A percentile compares a stretch with the other conserved stretches of the same genome.
Conservation (phyloP, 1,140 invertebrate genomes). For the Apolygus lucorum region DNA sequence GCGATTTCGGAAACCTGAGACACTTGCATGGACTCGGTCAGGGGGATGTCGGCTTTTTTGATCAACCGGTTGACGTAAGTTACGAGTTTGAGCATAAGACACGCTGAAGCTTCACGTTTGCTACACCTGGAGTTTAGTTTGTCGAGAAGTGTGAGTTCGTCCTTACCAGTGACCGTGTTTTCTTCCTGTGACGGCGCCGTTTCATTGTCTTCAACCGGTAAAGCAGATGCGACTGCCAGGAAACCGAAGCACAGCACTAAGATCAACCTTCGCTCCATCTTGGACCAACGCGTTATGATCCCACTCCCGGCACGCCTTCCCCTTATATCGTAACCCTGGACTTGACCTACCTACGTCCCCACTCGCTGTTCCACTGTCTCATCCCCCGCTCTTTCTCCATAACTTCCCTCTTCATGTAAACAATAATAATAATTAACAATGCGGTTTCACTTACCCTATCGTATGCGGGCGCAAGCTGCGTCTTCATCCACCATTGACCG, state of each 20-base stretch:
- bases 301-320: neutral
- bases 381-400: neutral
- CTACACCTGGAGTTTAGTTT: constrained; percentile 66
- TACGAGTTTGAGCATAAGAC: constrained; percentile 67
- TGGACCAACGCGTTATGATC: constrained; percentile 11
- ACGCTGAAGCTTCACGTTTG: constrained; percentile 63
- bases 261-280: constrained; percentile 1
- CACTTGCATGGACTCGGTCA: constrained; percentile 65
- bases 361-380: constrained; percentile 1
- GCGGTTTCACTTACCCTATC: neutral
- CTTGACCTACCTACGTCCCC: constrained; percentile 19
- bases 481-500: neutral
- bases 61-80: constrained; percentile 70
- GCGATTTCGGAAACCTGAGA: constrained; percentile 48
- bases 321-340: constrained; percentile 20
- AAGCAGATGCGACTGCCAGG: neutral
- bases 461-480: neutral
- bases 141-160: constrained; percentile 57
- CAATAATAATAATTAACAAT: neutral
- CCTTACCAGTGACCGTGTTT: constrained; percentile 26
- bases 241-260: neutral
- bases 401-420: neutral
- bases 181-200: neutral
- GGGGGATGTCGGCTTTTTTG: constrained; percentile 64
- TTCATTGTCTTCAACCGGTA: constrained; percentile 12